Evolutionary conservation across 2,888 invertebrate species (phyloP).

Genomic region (Asteroscopus sphinx): DNA sequence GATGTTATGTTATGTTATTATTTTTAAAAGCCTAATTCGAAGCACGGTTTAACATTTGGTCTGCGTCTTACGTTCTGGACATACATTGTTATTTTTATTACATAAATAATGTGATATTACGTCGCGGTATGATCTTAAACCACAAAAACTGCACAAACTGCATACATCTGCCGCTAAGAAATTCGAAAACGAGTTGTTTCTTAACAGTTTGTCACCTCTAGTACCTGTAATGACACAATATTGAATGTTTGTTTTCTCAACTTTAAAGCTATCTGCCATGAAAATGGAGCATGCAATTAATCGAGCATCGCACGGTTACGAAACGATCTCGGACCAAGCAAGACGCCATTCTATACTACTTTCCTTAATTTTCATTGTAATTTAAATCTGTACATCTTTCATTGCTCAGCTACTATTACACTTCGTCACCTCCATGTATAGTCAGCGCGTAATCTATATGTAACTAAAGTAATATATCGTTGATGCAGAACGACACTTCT

Average conservation of each 20-base stretch:
- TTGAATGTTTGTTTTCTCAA: conserved; percentile 64
- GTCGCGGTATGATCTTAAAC: conserved; percentile 30
- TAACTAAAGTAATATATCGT: conserved; percentile 21
- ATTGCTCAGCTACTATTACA: conserved; percentile 48
- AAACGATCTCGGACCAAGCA: conserved; percentile 70
- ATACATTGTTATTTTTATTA: conserved; percentile 12
- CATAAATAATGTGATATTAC: conserved; percentile 30
- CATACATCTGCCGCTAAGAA: conserved; percentile 32
- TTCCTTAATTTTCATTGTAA: conserved; percentile 56
- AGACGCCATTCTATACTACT: conserved; percentile 57
- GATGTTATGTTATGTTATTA: no score
- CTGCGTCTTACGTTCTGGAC: no score
- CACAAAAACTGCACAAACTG: conserved; percentile 38
- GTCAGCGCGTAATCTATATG: conserved; percentile 57
- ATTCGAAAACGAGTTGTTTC: conserved; percentile 55
- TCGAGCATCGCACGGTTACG: conserved; percentile 77
- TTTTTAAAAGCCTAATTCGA: no score
- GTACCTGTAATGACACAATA: conserved; percentile 58
- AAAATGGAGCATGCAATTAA: conserved; percentile 79
- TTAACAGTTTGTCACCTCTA: conserved; percentile 58
- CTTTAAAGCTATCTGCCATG: conserved; percentile 69
- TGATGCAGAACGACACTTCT: conserved; percentile 43
- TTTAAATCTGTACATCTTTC: conserved; percentile 48
- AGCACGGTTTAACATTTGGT: no score
- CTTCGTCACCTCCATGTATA: background rate